Base-by-base conservation (phyloP, 1,140 invertebrate genomes). In the Pseudoatta argentina region DNA sequence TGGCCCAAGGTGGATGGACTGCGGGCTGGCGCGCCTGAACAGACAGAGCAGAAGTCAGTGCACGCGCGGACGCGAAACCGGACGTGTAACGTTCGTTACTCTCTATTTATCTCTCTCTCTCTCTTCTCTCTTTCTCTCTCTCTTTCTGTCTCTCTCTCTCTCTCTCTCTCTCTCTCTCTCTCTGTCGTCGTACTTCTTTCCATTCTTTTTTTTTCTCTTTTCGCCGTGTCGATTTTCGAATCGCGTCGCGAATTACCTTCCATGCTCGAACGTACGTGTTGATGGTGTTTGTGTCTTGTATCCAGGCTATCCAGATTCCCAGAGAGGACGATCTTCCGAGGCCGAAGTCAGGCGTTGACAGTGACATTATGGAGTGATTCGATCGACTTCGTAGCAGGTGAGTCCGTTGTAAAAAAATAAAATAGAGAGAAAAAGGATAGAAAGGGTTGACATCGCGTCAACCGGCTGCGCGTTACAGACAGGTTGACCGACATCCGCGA, bases 21-120 rank as follows among this genome's bases (percentile, higher is more conserved):
- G 77, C 85, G 79, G 87, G 78, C 61, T 88, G 85, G 85, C 87
- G 88, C 89, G 85, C 75, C 88, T 77, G 89, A 90, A 90, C 86
- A 79, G 85, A 69, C 82, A 79, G 87, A 89, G 86, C 88, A 91
- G 89, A 91, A 93, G 92, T 93, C 94, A 94, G 94, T 94, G 92
- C 92, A 94, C 93, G 94, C 94, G 94, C 91, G 89, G 93, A 94
- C 93, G 90, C 91, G 92, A 78, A 81, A 86, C 75, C 88, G 93
- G 87, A 92, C 91, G 92, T 91, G 89, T 87, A 24, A 85, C 86
- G 88, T 87, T 53, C 85, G 69, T 39, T 83, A 66, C 34, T 39
- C 63, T 55, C 51, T 39, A 24, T 55, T 10, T 51, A 14, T 16
- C 27, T 79, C 27, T 69, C 7, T 57, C 1, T 27, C 44, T 64